Evolutionary conservation across 1,140 invertebrate genomes (phyloP), one percentile per base, ranked within the genome.

Genomic region (Pachypeltis micranthus): DNA sequence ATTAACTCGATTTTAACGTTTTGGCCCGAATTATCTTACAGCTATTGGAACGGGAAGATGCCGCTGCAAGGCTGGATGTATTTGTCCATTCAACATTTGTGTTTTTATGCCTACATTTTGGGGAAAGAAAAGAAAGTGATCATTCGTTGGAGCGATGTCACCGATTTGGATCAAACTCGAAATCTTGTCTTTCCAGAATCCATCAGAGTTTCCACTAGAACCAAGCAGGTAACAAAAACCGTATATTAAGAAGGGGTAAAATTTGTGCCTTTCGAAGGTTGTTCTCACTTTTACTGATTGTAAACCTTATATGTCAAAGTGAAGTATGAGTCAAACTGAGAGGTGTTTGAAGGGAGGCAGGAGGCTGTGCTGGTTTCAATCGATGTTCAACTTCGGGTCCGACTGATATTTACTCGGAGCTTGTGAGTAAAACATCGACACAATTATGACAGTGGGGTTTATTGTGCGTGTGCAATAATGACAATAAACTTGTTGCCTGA

Each of bases 51-150:
- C 77, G 86, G 88, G 25, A 86, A 86, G 73, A 77, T 98, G 64
- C 95, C 95, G 2, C 78, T 88, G 44, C 94, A 96, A 80, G 96
- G 96, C 39, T 95, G 93, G 86, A 78, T 98, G 69, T 99, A 98
- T 74, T 81, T 98, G 16, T 96, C 93, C 56, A 84, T 98, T 51
- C 93, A 95, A 72, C 91, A 96, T 74, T 80, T 96, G 70, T 96
- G 92, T 72, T 99, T 98, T 76, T 91, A 98, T 75, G 91, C 93
- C 2, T 95, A 92, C 70, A 86, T 97, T 70, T 82, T 98, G 72
- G 92, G 93, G 19, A 86, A 84, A 64, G 91, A 96, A 74, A 91
- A 88, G 4, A 91, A 91, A 71, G 77, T 97, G 23, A 85, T 89
- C 63, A 83, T 97, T 51, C 79, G 92, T 71, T 89, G 90, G 90